Percentiles rank a stretch among this genome's conserved stretches.
phyloP scores from a whole-genome alignment of 2,797 vertebrate genomes.

The Chelonia mydas region DNA sequence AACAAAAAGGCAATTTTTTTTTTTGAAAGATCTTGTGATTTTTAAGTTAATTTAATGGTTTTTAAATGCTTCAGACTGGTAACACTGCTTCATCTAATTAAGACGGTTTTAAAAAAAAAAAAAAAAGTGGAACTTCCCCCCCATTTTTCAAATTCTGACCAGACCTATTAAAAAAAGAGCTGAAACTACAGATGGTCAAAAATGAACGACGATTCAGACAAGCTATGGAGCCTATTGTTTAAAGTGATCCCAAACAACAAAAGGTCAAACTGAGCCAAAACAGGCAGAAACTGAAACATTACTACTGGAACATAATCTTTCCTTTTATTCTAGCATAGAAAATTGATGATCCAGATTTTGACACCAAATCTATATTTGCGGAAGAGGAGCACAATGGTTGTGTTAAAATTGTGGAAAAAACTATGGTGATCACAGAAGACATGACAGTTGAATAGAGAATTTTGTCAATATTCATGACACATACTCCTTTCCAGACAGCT shows the following conservation, averaged over 20 bases:
- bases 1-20: neutral
- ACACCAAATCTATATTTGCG: neutral
- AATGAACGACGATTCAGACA: neutral
- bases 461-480: neutral
- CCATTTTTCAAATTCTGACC: neutral
- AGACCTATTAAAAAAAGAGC: neutral
- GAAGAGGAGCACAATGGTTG: neutral
- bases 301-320: neutral
- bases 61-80: neutral
- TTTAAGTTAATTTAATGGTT: neutral
- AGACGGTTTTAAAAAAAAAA: neutral
- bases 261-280: neutral
- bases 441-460: conserved; percentile 4
- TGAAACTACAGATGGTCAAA: fast-evolving
- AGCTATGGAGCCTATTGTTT: neutral
- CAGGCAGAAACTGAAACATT: neutral
- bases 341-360: conserved; percentile 1
- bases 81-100: neutral
- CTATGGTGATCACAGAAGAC: neutral
- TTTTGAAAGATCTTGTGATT: neutral
- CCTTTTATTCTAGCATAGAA: neutral
- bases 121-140: neutral
- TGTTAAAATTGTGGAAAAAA: neutral
- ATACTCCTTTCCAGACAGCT: neutral
- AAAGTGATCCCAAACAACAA: neutral